These are phyloP conservation scores for Rhinophrynus dorsalis DNA, from an alignment of 2,797 vertebrate species.

Conservation along the genomic window DNA sequence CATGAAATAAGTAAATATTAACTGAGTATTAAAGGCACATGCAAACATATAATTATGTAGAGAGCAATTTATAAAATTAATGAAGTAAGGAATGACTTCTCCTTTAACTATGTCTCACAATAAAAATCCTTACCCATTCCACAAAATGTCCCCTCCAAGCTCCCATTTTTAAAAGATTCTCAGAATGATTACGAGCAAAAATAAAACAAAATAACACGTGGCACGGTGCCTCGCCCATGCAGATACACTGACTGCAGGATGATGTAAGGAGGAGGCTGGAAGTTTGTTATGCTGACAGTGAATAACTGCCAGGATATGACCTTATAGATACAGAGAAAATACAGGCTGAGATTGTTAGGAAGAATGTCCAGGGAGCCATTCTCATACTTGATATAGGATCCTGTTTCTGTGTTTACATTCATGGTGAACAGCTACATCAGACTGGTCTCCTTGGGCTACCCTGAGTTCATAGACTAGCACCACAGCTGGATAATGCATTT, in stretches of 20 bases:
- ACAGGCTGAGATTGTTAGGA: background rate
- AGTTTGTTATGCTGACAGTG: background rate
- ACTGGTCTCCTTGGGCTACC: background rate
- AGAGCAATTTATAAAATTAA: too few species aligned
- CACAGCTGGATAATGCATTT: background rate
- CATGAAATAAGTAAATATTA: too few species aligned
- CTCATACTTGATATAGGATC: background rate
- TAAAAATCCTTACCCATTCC: too few species aligned
- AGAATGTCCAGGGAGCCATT: background rate
- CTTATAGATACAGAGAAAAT: background rate
- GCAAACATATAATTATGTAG: too few species aligned
- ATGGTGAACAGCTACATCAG: background rate
- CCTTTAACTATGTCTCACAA: too few species aligned
- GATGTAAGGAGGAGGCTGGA: slow-evolving; percentile 7
- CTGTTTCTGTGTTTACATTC: background rate
- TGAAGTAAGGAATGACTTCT: too few species aligned
- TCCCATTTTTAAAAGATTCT: too few species aligned
- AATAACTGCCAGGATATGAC: background rate
- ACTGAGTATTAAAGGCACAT: too few species aligned
- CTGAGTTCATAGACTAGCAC: too few species aligned
- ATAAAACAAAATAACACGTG: too few species aligned
- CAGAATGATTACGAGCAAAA: too few species aligned
- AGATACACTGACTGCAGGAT: slow-evolving; percentile 23
- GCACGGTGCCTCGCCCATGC: slow-evolving; percentile 8
- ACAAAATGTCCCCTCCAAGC: background rate